Evolutionary conservation across 2,888 invertebrate genomes (phyloP).

Genomic region (Orthonychiurus folsomi): DNA sequence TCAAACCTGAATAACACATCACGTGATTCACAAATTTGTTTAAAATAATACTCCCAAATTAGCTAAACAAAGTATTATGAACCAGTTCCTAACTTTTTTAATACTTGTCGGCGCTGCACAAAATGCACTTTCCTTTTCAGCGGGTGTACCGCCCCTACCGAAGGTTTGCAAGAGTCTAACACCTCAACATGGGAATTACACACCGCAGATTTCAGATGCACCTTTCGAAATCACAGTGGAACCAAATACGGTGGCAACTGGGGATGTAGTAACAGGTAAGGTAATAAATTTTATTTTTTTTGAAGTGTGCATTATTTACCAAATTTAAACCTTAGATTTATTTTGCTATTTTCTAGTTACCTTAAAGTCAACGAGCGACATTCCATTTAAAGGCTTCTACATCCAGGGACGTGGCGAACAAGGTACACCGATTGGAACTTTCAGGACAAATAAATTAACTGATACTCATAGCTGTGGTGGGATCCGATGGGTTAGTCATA

Average conservation of each 20-base stretch:
- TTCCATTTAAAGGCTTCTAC: constrained; percentile 26
- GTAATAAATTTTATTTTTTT: neutral
- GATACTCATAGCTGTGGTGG: constrained; percentile 32
- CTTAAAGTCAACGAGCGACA: constrained; percentile 16
- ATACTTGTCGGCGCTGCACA: too few relatives aligned
- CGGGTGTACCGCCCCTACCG: neutral
- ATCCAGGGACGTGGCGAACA: constrained; percentile 26
- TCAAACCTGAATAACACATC: too few relatives aligned
- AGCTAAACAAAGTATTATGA: too few relatives aligned
- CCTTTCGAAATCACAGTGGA: constrained; percentile 4
- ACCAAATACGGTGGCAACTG: neutral
- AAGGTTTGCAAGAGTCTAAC: neutral
- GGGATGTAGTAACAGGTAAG: neutral
- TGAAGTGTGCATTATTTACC: neutral
- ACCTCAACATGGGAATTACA: constrained; percentile 11
- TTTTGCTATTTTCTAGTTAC: constrained; percentile 18
- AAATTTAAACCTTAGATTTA: neutral
- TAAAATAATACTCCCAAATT: too few relatives aligned
- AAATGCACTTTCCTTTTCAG: neutral
- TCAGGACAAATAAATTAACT: constrained; percentile 24
- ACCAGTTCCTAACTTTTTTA: too few relatives aligned
- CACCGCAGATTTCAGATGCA: constrained; percentile 6
- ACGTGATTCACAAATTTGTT: too few relatives aligned
- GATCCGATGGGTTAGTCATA: constrained; percentile 26
- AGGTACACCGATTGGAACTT: constrained; percentile 28